Base-by-base conservation (phyloP, 2,113 vertebrate genomes). In the Zeus faber region DNA sequence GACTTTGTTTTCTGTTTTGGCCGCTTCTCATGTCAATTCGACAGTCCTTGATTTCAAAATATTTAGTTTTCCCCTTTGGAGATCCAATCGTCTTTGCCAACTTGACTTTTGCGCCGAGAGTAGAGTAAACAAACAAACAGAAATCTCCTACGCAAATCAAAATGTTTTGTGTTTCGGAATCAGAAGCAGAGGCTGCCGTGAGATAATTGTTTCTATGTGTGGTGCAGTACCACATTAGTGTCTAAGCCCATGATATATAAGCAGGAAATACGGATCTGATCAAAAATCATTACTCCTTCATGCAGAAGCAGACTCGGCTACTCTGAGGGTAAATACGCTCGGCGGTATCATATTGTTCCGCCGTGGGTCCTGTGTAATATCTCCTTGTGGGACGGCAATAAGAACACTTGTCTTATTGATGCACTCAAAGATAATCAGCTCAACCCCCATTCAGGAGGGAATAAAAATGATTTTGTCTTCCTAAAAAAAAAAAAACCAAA, bases 381-480 rank as follows among this genome's bases (percentile, higher is more conserved):
- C 62, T 79, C 63, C 63, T 81, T 71, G 72, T 4, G 59, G 75
- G 71, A 70, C n/a, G 55, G 59, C 69, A 76, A 60, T 58, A 61
- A 49, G 59, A 76, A 68, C 54, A 57, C 72, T 66, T 70, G 72
- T 60, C 75, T 61, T 70, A 78, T 67, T 74, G 73, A 84, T 84
- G 73, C 66, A 59, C 77, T 82, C 68, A 74, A 73, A 79, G 74
- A 76, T 77, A 82, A 79, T 82, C 79, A 79, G 68, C 72, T 65
- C 79, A 79, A 69, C 72, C 62, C 70, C 73, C 77, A 74, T 76
- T 29, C 74, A 67, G 79, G 43, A 22, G 47, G 71, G 55, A n/a
- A n/a, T n/a, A n/a, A n/a, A n/a, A n/a, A n/a, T n/a, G n/a, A n/a
- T n/a, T n/a, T n/a, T n/a, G n/a, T n/a, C n/a, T n/a, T n/a, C n/a